Percentiles rank a stretch among this genome's conserved stretches.
phyloP scores from a whole-genome alignment of 2,888 invertebrate genomes.

The Cistogaster globosa region DNA sequence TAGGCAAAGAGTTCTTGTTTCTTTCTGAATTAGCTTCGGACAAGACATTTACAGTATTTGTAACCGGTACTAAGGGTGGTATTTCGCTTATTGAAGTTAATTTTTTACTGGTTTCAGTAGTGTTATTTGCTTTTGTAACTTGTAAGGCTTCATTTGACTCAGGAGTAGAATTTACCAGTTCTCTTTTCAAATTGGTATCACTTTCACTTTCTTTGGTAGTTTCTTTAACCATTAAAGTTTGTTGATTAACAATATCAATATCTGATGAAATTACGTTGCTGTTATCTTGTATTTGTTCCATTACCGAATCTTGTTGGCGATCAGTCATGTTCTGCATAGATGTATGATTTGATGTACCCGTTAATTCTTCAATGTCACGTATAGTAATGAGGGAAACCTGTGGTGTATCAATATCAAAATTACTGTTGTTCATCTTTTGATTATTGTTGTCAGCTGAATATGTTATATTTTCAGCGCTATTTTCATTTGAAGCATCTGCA shows the following conservation, averaged over 20 bases:
- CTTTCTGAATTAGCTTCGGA: constrained; percentile 11
- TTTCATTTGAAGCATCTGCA: constrained; percentile 70
- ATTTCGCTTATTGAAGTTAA: constrained; percentile 29
- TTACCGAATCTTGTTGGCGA: constrained; percentile 24
- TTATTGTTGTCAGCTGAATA: constrained; percentile 39
- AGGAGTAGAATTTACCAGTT: constrained; percentile 56
- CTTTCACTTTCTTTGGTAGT: constrained; percentile 6
- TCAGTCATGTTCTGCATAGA: constrained; percentile 10
- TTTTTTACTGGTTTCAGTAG: not conserved
- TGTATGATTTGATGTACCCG: constrained; percentile 48
- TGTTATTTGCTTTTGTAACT: not conserved
- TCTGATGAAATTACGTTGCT: constrained; percentile 7
- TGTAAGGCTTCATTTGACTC: constrained; percentile 42
- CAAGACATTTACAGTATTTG: constrained; percentile 12
- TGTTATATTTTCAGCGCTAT: constrained; percentile 8
- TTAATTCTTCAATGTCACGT: constrained; percentile 72
- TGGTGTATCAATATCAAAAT: constrained; percentile 76
- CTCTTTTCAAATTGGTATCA: constrained; percentile 55
- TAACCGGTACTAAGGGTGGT: constrained; percentile 65
- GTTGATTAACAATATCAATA: constrained; percentile 25
- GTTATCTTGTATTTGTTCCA: constrained; percentile 43
- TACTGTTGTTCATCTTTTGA: constrained; percentile 33
- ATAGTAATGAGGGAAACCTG: constrained; percentile 75
- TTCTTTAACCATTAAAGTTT: constrained; percentile 6
- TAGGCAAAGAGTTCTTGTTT: not conserved